Evolutionary conservation across 2,797 vertebrate genomes (phyloP), one percentile per base, ranked within the genome.

Genomic region (Diceros bicornis): DNA sequence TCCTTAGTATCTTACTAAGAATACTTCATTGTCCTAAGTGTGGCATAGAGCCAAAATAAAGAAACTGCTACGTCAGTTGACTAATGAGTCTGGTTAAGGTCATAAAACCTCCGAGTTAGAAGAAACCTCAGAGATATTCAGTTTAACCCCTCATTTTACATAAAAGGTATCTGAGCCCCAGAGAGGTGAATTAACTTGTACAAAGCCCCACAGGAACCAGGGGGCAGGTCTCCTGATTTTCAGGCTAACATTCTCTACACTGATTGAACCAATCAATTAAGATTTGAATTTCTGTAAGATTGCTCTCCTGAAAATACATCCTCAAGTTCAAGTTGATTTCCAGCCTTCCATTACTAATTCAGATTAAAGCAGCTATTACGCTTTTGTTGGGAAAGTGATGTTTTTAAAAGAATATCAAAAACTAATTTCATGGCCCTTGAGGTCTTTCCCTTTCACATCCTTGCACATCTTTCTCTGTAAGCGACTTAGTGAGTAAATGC

Each of bases 371-470:
- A 74, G 77, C 59, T 94, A 62, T 66, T 88, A 78, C 25, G 2
- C 59, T 68, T 88, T 41, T 78, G 7, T 72, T 90, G 37, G 88
- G n/a, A 77, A 97, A 84, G 21, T 61, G 68, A 55, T 84, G 50
- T 72, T 96, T 81, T 96, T 41, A 20, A 92, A 97, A 93, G 25
- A 62, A 52, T 61, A n/a, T 50, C 85, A 78, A 61, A 89, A 94
- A 87, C 57, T 50, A 64, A 66, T 27, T 29, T 29, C 50, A 92
- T 68, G 47, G 52, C 16, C 21, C 27, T 59, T 50, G 78, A 72
- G n/a, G 2, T 87, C 25, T 41, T 87, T 93, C 41, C 27, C 25
- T 82, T 91, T 90, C 32, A 55, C 25, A 77, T 91, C 3, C 52
- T 93, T 89, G 64, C 20, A n/a, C 29, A 61, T 88, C 64, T 84